Conservation (phyloP, 2,113 vertebrate species). For the Hylia prasina region DNA sequence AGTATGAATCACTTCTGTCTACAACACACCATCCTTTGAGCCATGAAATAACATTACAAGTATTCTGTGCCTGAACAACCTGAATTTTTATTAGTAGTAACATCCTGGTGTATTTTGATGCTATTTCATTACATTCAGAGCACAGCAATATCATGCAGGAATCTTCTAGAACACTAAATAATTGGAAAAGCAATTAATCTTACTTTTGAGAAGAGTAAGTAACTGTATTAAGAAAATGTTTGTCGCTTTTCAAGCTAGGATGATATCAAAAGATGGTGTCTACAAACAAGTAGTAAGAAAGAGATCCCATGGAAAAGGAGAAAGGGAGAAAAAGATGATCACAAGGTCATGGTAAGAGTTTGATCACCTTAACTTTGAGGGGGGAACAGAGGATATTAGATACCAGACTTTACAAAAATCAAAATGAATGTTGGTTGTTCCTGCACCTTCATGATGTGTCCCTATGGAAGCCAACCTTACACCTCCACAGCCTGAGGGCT, state of each 20-base stretch:
- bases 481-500: background rate
- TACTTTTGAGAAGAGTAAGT: background rate
- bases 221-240: background rate
- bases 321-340: background rate
- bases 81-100: background rate
- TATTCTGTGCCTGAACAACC: background rate
- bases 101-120: background rate
- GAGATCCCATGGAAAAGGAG: background rate
- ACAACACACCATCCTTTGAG: background rate
- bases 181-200: background rate
- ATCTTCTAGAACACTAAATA: background rate
- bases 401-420: background rate
- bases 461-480: background rate
- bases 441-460: fast-evolving
- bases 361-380: background rate
- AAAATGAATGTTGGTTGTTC: background rate
- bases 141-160: background rate
- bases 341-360: background rate
- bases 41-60: background rate
- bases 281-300: background rate
- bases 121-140: background rate
- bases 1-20: background rate
- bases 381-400: background rate
- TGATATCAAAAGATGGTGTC: background rate
- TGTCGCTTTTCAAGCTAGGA: background rate